Conservation (phyloP, 2,888 invertebrate genomes). For the Seladonia tumulorum region DNA sequence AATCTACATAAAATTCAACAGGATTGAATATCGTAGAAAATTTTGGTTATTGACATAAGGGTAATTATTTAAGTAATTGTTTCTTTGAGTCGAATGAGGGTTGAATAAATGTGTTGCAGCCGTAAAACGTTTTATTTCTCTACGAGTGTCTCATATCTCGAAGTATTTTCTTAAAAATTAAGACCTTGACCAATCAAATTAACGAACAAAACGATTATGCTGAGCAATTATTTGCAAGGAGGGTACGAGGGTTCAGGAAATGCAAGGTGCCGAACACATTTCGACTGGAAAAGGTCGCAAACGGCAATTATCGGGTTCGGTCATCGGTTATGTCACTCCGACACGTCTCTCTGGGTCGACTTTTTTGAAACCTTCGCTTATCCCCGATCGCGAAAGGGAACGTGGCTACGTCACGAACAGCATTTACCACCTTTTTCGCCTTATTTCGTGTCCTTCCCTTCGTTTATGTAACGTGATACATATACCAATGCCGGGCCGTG, state of each 20-base stretch:
- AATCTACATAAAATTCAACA: too few relatives aligned
- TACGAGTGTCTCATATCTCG: too few relatives aligned
- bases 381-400: conserved; percentile 27
- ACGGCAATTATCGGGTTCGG: neutral
- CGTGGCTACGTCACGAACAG: conserved; percentile 33
- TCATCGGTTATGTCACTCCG: conserved; percentile 2
- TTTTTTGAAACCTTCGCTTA: conserved; percentile 7
- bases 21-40: too few relatives aligned
- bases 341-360: neutral
- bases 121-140: too few relatives aligned
- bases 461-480: conserved; percentile 65
- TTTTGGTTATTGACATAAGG: too few relatives aligned
- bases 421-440: conserved; percentile 1
- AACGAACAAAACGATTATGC: neutral
- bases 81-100: too few relatives aligned
- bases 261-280: neutral
- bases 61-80: too few relatives aligned
- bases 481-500: conserved; percentile 57
- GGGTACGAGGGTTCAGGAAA: neutral
- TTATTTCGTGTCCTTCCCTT: conserved; percentile 48
- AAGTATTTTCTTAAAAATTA: too few relatives aligned
- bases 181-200: neutral
- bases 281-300: neutral
- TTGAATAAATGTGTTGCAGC: too few relatives aligned
- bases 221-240: neutral